These are phyloP conservation scores for Plusia festucae DNA, from an alignment of 2,888 invertebrate species.

Conservation along the genomic window DNA sequence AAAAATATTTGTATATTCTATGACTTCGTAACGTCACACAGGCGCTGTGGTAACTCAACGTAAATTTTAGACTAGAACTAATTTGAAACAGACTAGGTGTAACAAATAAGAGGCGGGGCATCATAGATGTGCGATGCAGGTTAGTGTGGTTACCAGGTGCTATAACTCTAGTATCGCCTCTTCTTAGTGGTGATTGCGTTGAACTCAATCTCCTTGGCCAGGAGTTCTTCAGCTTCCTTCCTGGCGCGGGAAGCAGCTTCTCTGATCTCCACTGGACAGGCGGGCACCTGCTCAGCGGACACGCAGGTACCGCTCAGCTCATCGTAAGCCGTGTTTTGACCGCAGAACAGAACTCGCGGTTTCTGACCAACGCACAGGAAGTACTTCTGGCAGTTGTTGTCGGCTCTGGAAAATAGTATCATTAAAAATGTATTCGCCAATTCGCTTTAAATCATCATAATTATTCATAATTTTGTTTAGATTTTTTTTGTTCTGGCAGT, in stretches of 20 bases:
- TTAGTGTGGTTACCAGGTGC: not conserved
- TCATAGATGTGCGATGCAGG: slow-evolving; percentile 33
- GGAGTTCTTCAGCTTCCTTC: slow-evolving; percentile 71
- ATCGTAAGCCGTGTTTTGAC: slow-evolving; percentile 94
- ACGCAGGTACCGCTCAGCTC: slow-evolving; percentile 92
- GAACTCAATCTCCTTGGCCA: slow-evolving; percentile 72
- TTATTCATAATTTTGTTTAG: no score
- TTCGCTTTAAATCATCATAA: no score
- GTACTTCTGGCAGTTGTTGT: slow-evolving; percentile 93
- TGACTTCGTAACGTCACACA: slow-evolving; percentile 45
- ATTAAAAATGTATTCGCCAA: not conserved
- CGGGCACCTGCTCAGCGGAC: slow-evolving; percentile 93
- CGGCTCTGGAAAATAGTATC: slow-evolving; percentile 81
- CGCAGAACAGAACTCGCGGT: slow-evolving; percentile 94
- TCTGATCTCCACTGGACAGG: slow-evolving; percentile 89
- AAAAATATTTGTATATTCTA: slow-evolving; percentile 34
- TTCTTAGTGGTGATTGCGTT: slow-evolving; percentile 48
- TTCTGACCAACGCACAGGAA: slow-evolving; percentile 93
- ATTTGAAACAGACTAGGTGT: slow-evolving; percentile 42
- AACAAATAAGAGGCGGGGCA: slow-evolving; percentile 29
- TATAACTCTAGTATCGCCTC: slow-evolving; percentile 29
- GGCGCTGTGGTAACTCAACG: slow-evolving; percentile 56
- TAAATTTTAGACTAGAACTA: slow-evolving; percentile 60
- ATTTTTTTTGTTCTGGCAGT: no score
- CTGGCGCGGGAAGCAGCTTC: slow-evolving; percentile 70